Conservation (phyloP, 2,797 vertebrate species). For the Atherinosoma microstoma region DNA sequence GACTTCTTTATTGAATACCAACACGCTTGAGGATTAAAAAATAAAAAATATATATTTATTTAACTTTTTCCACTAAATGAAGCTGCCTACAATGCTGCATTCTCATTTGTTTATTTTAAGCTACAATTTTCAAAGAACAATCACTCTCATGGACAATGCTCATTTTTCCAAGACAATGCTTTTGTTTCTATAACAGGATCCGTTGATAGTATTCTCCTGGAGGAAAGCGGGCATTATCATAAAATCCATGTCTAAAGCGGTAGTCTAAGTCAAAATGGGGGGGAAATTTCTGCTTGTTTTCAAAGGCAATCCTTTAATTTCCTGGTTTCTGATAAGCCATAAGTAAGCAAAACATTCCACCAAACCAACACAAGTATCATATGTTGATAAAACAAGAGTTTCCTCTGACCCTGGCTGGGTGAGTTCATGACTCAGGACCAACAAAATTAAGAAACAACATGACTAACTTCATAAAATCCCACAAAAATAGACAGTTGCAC, state of each 20-base stretch:
- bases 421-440: conserved; percentile 62
- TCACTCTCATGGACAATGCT: conserved; percentile 47
- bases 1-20: conserved; percentile 53
- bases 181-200: conserved; percentile 70
- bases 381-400: conserved; percentile 79
- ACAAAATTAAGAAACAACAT: conserved; percentile 35
- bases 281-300: conserved; percentile 71
- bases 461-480: conserved; percentile 21
- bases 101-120: conserved; percentile 36
- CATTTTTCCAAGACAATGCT: conserved; percentile 22
- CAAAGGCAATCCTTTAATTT: conserved; percentile 84
- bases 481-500: conserved; percentile 18
- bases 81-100: conserved; percentile 18
- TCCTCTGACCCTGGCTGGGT: conserved; percentile 60
- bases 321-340: conserved; percentile 82
- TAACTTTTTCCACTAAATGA: conserved; percentile 38
- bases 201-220: conserved; percentile 54
- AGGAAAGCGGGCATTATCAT: conserved; percentile 61
- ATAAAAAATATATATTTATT: conserved; percentile 54
- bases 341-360: conserved; percentile 79
- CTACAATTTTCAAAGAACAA: conserved; percentile 65
- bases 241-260: conserved; percentile 65
- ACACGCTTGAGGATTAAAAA: conserved; percentile 43
- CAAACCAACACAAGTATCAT: conserved; percentile 75
- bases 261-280: conserved; percentile 48